These are phyloP conservation scores for Hirtodrosophila confusa DNA, from an alignment of 2,888 invertebrate genomes.

Conservation along the genomic window DNA sequence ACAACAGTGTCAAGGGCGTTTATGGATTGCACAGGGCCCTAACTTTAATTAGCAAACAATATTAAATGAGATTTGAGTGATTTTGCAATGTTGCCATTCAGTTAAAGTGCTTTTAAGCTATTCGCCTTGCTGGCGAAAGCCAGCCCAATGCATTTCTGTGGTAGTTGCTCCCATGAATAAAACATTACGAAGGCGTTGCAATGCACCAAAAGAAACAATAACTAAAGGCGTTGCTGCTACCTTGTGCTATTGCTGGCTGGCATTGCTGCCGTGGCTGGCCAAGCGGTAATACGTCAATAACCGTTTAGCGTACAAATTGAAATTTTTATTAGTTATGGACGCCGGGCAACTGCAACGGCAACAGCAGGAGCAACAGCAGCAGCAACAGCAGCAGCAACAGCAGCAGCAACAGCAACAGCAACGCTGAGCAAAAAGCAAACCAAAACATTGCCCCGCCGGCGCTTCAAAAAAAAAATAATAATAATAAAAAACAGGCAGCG, in stretches of 20 bases:
- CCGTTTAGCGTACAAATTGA: slow-evolving; percentile 81
- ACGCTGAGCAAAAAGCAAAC: slow-evolving; percentile 46
- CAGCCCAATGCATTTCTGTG: slow-evolving; percentile 9
- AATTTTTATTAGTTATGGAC: slow-evolving; percentile 80
- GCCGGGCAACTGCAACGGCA: slow-evolving; percentile 38
- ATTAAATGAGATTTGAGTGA: slow-evolving; percentile 30
- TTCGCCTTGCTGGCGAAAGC: slow-evolving; percentile 38
- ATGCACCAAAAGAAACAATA: slow-evolving; percentile 73
- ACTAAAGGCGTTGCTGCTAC: slow-evolving; percentile 77
- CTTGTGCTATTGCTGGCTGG: slow-evolving; percentile 39
- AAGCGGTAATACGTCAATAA: slow-evolving; percentile 80
- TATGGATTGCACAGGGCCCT: neutral
- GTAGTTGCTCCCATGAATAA: slow-evolving; percentile 63
- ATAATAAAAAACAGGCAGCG: slow-evolving; percentile 36
- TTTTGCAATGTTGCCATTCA: slow-evolving; percentile 10
- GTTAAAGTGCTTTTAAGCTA: slow-evolving; percentile 1
- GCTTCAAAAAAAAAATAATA: slow-evolving; percentile 41
- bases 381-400: slow-evolving; percentile 12
- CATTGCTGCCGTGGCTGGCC: slow-evolving; percentile 42
- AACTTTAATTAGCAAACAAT: slow-evolving; percentile 37
- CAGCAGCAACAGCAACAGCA: slow-evolving; percentile 27
- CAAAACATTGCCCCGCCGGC: slow-evolving; percentile 68
- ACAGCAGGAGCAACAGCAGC: slow-evolving; percentile 30
- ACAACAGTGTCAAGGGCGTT: slow-evolving; percentile 49
- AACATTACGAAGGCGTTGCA: slow-evolving; percentile 77